Base-by-base conservation (phyloP, 1,140 invertebrate species). In the Trichonephila inaurata region DNA sequence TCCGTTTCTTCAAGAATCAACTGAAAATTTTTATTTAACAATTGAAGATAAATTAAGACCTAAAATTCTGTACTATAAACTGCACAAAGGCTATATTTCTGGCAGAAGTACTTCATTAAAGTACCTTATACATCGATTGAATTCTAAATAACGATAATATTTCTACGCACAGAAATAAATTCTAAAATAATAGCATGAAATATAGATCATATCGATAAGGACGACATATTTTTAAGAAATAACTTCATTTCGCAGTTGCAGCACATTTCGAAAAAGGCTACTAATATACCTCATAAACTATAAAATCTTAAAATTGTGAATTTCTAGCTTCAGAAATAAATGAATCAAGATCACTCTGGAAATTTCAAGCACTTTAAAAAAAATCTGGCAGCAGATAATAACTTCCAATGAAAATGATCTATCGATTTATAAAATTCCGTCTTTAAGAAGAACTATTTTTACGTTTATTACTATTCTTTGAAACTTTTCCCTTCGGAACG, bases 401-500 rank as follows among this genome's bases (percentile, higher is more conserved):
- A 83, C 81, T 83, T 10, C 81, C 81, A 19, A 83, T 83, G 81
- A 83, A 83, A 83, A 83, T 83, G 81, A 83, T 83, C 51, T 83
- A 83, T 83, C 81, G 81, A 83, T 83, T 83, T 83, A 83, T 83
- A 83, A 58, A 83, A 83, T 51, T 58, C 81, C 16, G 24, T 10
- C 69, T 72, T 33, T 72, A 28, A 72, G 66, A 24, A 24, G 28
- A 72, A 24, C 69, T 72, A 72, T 72, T 72, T 72, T 72, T 72
- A 72, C 69, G 28, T 72, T 72, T 72, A 72, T 72, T 24, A 72
- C 81, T 58, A 58, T 83, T 83, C 40, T 51, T 83, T n/a, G 14
- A 18, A 24, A 83, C 51, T 83, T 83, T 83, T 83, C 51, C n/a
- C 51, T 7, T 58, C 81, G 81, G 18, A 51, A 3, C 40, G 33